phyloP scores from a whole-genome alignment of 2,797 vertebrate species.

The Hydrophis major region DNA sequence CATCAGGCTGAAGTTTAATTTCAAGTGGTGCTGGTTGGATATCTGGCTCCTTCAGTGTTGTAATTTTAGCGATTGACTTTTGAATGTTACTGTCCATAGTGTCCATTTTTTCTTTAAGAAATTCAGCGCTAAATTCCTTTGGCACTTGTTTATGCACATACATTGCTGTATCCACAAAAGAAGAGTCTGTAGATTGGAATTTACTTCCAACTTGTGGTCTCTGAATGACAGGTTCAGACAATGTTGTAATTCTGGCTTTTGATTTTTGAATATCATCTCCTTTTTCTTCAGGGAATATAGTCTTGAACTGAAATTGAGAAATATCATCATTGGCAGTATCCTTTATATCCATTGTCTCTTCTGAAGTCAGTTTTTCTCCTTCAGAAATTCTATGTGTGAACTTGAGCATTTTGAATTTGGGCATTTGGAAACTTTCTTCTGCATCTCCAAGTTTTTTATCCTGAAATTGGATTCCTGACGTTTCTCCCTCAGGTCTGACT shows the following conservation, averaged over 20 bases:
- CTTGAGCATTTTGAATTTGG: conserved; percentile 73
- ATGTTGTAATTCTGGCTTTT: conserved; percentile 55
- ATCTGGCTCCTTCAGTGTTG: conserved; percentile 48
- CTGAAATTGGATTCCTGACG: not conserved
- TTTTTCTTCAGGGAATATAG: not conserved
- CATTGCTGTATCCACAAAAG: conserved; percentile 35
- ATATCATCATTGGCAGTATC: not conserved
- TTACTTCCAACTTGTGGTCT: conserved; percentile 36
- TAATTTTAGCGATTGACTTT: conserved; percentile 61
- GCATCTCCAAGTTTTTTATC: conserved; percentile 41
- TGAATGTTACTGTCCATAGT: conserved; percentile 34
- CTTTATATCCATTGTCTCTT: conserved; percentile 32
- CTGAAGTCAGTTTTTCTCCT: conserved; percentile 55
- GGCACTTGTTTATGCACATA: not conserved
- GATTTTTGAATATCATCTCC: conserved; percentile 48
- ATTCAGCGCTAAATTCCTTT: conserved; percentile 27
- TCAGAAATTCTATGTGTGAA: conserved; percentile 63
- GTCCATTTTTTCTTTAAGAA: not conserved
- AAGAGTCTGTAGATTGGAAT: conserved; percentile 27
- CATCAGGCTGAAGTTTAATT: conserved; percentile 14
- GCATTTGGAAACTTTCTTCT: conserved; percentile 67
- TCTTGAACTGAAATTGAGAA: conserved; percentile 39
- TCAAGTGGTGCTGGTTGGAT: conserved; percentile 55
- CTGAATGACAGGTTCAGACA: conserved; percentile 58
- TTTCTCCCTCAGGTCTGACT: conserved; percentile 31